A percentile compares a stretch with the other conserved stretches of the same genome.
Conservation (phyloP, 2,797 vertebrate species). For the Takifugu ocellatus region DNA sequence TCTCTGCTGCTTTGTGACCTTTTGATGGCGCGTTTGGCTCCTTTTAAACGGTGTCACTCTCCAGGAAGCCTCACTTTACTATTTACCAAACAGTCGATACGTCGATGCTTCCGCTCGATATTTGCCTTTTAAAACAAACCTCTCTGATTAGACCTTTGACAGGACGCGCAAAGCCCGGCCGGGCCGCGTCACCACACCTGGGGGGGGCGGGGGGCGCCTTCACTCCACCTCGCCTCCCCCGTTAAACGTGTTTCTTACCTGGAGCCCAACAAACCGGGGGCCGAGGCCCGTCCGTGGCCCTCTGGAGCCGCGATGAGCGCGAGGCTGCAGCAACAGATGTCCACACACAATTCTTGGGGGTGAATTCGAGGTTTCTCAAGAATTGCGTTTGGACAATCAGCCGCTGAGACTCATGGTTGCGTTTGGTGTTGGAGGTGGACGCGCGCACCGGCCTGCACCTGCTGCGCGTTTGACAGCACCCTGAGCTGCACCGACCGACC, state of each 20-base stretch:
- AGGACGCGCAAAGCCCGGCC: slow-evolving; percentile 65
- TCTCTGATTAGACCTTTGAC: slow-evolving; percentile 73
- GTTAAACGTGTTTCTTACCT: slow-evolving; percentile 50
- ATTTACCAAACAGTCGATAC: slow-evolving; percentile 69
- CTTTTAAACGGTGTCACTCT: slow-evolving; percentile 3
- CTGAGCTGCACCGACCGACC: neutral
- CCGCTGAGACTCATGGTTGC: slow-evolving; percentile 74
- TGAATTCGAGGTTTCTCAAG: slow-evolving; percentile 91
- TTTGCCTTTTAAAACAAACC: slow-evolving; percentile 74
- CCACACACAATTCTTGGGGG: slow-evolving; percentile 99
- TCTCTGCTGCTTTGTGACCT: too few species aligned
- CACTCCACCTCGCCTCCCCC: neutral
- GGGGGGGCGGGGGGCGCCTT: neutral
- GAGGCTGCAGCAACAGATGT: slow-evolving; percentile 98
- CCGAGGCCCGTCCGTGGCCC: slow-evolving; percentile 22
- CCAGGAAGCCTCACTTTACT: slow-evolving; percentile 52
- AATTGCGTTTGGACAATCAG: slow-evolving; percentile 99
- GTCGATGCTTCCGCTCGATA: slow-evolving; percentile 65
- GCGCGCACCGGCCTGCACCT: slow-evolving; percentile 53
- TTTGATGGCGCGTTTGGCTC: slow-evolving; percentile 1
- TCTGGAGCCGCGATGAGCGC: slow-evolving; percentile 64
- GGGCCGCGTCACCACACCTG: slow-evolving; percentile 15
- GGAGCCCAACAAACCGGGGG: slow-evolving; percentile 31
- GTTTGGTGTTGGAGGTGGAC: slow-evolving; percentile 28
- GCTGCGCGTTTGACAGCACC: slow-evolving; percentile 44